phyloP scores from a whole-genome alignment of 2,113 vertebrate genomes.

The Megaptera novaeangliae region DNA sequence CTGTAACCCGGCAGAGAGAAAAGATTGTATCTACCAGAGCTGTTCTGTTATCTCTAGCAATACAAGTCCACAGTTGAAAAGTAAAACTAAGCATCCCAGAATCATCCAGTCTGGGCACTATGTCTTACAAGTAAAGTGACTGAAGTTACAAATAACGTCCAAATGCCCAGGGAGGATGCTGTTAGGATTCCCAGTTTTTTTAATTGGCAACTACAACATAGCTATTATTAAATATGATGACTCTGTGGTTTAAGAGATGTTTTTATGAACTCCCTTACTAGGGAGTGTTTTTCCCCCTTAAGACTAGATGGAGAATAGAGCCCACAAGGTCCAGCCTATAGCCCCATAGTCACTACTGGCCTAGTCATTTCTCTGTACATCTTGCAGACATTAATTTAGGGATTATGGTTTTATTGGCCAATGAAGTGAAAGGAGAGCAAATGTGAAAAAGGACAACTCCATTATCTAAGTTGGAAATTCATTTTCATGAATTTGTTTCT shows the following conservation, averaged over 20 bases:
- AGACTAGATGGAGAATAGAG: neutral
- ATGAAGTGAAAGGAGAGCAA: neutral
- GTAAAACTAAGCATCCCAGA: neutral
- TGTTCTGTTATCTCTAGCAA: neutral
- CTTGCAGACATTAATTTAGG: neutral
- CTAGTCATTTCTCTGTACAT: neutral
- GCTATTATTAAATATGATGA: neutral
- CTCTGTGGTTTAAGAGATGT: neutral
- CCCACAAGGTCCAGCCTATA: neutral
- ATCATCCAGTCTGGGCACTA: neutral
- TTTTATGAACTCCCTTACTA: neutral
- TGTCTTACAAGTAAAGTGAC: neutral
- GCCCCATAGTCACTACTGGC: neutral
- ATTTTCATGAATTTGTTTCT: constrained; percentile 8
- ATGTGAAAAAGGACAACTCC: constrained; percentile 2
- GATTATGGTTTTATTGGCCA: neutral
- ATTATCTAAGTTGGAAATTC: neutral
- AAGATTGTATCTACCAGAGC: neutral
- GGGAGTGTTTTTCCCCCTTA: neutral
- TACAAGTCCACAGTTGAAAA: constrained; percentile 3
- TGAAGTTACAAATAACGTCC: neutral
- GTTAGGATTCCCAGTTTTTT: neutral
- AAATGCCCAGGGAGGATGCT: neutral
- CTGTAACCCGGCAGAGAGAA: neutral
- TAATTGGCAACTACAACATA: neutral